Evolutionary conservation across 2,113 vertebrate genomes (phyloP), one percentile per base, ranked within the genome.

Genomic region (Lampris incognitus): DNA sequence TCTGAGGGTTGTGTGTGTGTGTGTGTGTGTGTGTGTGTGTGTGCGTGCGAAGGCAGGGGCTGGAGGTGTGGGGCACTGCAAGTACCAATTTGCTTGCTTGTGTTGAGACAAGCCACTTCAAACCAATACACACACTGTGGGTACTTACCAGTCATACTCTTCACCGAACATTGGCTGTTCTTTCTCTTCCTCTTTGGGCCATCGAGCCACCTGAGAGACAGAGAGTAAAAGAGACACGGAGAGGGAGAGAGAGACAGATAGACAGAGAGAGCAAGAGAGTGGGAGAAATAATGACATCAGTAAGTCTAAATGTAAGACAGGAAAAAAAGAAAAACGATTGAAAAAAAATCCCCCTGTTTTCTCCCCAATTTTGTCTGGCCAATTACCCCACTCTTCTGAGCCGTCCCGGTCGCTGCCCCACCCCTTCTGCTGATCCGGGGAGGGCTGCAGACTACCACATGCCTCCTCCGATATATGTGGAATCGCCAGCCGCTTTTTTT

Each of bases 111-210:
- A 24, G 71, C 63, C 63, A 72, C 40, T 64, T 62, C 1, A 77
- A 58, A 78, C 42, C 66, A 7, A 4, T 24, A 39, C 9, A 24
- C 37, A 24, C 11, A 54, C 36, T 0, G 8, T n/a, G 39, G 56
- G 0, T 60, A 88, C 90, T 90, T 95, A 98, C 97, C 97, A 95
- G 97, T 98, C 97, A 99, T 97, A 91, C 95, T 96, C 95, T 98
- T 99, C 95, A 98, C 93, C 94, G 97, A 97, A 97, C 97, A 98
- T 96, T 97, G 97, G 95, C 97, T 98, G 95, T 96, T 98, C 95
- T 98, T 98, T 94, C 97, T 97, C 94, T 98, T 98, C 94, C 97
- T 96, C 92, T 98, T 98, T 87, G 94, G 92, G 93, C 96, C 97
- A 99, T 98, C 96, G 95, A 96, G 97, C 95, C 97, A 97, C 96